Conservation (phyloP, 2,113 vertebrate genomes). For the Sorex fumeus region DNA sequence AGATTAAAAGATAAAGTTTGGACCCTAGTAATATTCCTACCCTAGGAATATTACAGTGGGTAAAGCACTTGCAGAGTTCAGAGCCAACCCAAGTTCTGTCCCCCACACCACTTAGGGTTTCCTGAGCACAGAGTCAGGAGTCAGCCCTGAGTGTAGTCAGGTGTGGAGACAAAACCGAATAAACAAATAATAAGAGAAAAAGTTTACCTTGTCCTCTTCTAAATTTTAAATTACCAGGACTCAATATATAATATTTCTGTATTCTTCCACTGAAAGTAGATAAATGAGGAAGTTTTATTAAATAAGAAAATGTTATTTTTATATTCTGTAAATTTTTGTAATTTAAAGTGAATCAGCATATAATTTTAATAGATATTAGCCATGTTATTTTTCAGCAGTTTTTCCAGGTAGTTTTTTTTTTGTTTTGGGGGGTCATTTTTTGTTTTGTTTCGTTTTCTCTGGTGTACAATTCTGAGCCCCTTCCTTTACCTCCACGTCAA, state of each 20-base stretch:
- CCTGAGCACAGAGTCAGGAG: no score
- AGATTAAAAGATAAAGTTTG: conserved; percentile 49
- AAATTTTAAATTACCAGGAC: conserved; percentile 46
- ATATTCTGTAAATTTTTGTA: conserved; percentile 57
- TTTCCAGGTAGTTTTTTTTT: conserved; percentile 40
- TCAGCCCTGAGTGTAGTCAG: no score
- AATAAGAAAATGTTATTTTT: conserved; percentile 61
- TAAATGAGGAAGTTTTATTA: conserved; percentile 57
- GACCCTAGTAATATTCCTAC: no score
- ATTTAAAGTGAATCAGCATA: conserved; percentile 33
- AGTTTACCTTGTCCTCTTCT: conserved; percentile 47
- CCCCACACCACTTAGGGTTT: no score
- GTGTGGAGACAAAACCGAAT: no score
- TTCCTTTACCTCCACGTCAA: conserved; percentile 36
- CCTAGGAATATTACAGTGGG: no score
- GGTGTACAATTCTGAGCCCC: conserved; percentile 23
- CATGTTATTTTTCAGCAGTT: conserved; percentile 24
- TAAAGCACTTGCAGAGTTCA: no score
- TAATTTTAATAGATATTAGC: conserved; percentile 44
- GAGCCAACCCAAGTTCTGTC: no score
- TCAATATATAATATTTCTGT: conserved; percentile 21
- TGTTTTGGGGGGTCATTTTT: no score
- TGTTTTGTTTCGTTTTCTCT: neutral
- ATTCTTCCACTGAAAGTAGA: conserved; percentile 40
- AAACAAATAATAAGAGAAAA: neutral